phyloP scores from a whole-genome alignment of 2,797 vertebrate genomes.

The Arctocebus calabarensis region DNA sequence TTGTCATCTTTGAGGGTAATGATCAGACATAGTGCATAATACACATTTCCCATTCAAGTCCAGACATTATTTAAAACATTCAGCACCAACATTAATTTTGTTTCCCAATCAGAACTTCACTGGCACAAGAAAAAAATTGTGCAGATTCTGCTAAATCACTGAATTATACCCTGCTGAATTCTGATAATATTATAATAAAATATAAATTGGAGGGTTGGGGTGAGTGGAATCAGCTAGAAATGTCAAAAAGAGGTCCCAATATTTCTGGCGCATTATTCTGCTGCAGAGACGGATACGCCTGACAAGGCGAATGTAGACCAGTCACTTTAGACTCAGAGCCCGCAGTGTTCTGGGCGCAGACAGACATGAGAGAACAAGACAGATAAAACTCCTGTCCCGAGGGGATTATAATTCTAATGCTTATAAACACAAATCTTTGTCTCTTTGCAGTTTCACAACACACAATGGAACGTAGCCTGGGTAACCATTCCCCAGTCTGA shows the following conservation, averaged over 20 bases:
- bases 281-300: not conserved
- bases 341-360: not conserved
- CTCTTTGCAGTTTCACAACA: not conserved
- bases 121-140: not conserved
- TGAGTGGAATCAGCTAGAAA: not conserved
- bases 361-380: not conserved
- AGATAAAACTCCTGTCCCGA: not conserved
- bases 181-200: not conserved
- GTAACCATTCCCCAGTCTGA: constrained; percentile 5
- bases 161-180: constrained; percentile 36
- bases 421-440: constrained; percentile 21
- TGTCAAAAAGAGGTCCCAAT: not conserved
- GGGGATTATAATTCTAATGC: constrained; percentile 36
- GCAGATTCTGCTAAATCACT: not conserved
- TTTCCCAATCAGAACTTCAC: not conserved
- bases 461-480: not conserved
- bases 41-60: not conserved
- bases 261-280: not conserved
- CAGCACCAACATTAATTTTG: constrained; percentile 21
- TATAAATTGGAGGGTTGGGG: not conserved
- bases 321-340: not conserved
- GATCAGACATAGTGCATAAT: not conserved
- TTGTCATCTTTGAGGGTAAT: not conserved
- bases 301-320: not conserved
- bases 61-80: constrained; percentile 47